Conservation (phyloP, 2,888 invertebrate species). For the Drosophila limbata region DNA sequence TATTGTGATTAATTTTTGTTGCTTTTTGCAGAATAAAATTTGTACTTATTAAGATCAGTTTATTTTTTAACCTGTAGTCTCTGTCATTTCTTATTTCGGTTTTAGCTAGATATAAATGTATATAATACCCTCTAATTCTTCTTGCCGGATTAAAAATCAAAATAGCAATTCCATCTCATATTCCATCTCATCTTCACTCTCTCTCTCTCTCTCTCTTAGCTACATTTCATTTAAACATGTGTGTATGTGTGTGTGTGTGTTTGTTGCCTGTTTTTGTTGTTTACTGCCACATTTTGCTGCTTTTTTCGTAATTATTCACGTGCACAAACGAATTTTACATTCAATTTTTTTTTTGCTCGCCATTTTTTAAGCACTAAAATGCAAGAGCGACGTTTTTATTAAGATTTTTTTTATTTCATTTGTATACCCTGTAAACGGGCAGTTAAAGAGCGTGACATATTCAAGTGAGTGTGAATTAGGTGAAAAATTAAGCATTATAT, state of each 20-base stretch:
- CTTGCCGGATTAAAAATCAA: background rate
- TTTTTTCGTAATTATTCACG: constrained; percentile 75
- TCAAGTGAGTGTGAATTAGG: background rate
- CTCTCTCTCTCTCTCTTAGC: constrained; percentile 6
- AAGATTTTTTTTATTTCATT: constrained; percentile 7
- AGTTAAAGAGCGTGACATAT: background rate
- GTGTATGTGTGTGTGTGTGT: constrained; percentile 29
- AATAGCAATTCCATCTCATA: constrained; percentile 1
- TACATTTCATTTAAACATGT: constrained; percentile 31
- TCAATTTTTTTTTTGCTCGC: constrained; percentile 28
- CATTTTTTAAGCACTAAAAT: constrained; percentile 41
- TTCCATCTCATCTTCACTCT: background rate
- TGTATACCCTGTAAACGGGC: constrained; percentile 29
- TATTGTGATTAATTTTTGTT: background rate
- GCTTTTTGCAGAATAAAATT: background rate
- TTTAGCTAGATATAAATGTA: rapidly evolving
- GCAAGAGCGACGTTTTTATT: constrained; percentile 28
- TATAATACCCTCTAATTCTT: constrained; percentile 7
- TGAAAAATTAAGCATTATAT: background rate
- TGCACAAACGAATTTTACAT: constrained; percentile 60
- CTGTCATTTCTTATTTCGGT: background rate
- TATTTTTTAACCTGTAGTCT: background rate
- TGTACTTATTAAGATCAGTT: background rate
- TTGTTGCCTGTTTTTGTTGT: constrained; percentile 35
- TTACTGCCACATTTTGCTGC: constrained; percentile 49